A percentile compares a stretch with the other conserved stretches of the same genome.
These are phyloP conservation scores for Ormyrus nitidulus DNA, from an alignment of 2,888 invertebrate species.

Conservation along the genomic window DNA sequence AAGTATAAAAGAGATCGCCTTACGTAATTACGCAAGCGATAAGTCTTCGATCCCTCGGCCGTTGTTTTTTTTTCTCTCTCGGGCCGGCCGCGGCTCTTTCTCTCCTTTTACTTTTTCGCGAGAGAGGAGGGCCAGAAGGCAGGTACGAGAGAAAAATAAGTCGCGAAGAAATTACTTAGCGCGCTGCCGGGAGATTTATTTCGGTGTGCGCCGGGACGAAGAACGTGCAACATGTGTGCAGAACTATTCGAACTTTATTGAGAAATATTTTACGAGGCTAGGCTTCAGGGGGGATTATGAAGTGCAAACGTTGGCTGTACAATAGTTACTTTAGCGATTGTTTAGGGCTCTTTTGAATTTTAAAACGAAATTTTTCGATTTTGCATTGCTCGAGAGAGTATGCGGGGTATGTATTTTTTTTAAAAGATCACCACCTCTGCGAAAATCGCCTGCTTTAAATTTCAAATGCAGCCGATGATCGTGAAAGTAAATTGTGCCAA, in stretches of 20 bases:
- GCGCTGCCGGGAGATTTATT: slow-evolving; percentile 41
- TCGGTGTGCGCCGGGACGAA: neutral
- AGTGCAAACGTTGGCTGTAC: no score
- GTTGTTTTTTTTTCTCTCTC: neutral
- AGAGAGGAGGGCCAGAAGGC: no score
- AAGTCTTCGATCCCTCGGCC: slow-evolving; percentile 30
- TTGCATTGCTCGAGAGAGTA: no score
- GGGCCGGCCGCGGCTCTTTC: neutral
- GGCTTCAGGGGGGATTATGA: no score
- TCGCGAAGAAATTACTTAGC: slow-evolving; percentile 48
- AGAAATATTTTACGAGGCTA: slow-evolving; percentile 23
- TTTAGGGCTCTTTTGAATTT: no score
- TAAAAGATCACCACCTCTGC: neutral
- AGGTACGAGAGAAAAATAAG: slow-evolving; percentile 24
- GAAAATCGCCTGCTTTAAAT: neutral
- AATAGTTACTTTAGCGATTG: no score
- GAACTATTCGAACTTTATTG: slow-evolving; percentile 30
- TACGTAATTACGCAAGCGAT: slow-evolving; percentile 50
- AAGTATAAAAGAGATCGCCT: slow-evolving; percentile 46
- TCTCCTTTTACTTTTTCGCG: neutral
- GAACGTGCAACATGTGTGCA: neutral
- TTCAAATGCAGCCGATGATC: neutral
- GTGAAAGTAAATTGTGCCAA: slow-evolving; percentile 1
- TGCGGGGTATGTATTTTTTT: no score
- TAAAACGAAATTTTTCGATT: no score